Evolutionary conservation across 2,113 vertebrate genomes (phyloP).

Genomic region (Alethe diademata): DNA sequence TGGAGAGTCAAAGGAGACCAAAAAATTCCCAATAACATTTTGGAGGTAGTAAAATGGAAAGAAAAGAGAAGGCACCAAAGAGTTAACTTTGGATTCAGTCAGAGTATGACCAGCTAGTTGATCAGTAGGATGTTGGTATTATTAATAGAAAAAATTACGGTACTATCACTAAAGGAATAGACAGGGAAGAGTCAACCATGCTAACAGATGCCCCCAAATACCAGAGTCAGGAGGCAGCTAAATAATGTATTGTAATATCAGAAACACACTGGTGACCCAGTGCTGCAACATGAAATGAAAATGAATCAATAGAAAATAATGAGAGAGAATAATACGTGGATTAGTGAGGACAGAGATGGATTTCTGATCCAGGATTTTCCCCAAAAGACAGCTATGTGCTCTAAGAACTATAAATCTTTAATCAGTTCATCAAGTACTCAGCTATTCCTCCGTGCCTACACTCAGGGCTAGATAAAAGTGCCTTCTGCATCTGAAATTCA

Average conservation of each 20-base stretch:
- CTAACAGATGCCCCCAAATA: background rate
- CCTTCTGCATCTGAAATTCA: background rate
- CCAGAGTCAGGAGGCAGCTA: background rate
- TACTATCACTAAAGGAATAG: background rate
- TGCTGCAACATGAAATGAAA: slow-evolving; percentile 12
- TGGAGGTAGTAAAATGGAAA: background rate
- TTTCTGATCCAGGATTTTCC: slow-evolving; percentile 29
- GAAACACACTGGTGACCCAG: background rate
- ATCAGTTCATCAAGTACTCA: slow-evolving; percentile 31
- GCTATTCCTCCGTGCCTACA: background rate
- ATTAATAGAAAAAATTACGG: background rate
- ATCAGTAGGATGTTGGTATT: background rate
- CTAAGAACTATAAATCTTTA: slow-evolving; percentile 55
- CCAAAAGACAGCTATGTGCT: background rate
- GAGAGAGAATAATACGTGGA: slow-evolving; percentile 5
- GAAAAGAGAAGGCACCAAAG: background rate
- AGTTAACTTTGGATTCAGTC: background rate
- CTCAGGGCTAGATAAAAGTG: background rate
- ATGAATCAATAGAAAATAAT: slow-evolving; percentile 39
- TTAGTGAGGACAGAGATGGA: slow-evolving; percentile 23
- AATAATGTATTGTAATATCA: slow-evolving; percentile 18
- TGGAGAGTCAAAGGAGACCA: background rate
- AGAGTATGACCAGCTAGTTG: background rate
- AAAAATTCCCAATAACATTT: background rate
- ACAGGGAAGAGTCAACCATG: background rate